Percentiles rank a stretch among this genome's conserved stretches.
Evolutionary conservation across 2,797 vertebrate genomes (phyloP).

Genomic region (Tolypeutes matacus): DNA sequence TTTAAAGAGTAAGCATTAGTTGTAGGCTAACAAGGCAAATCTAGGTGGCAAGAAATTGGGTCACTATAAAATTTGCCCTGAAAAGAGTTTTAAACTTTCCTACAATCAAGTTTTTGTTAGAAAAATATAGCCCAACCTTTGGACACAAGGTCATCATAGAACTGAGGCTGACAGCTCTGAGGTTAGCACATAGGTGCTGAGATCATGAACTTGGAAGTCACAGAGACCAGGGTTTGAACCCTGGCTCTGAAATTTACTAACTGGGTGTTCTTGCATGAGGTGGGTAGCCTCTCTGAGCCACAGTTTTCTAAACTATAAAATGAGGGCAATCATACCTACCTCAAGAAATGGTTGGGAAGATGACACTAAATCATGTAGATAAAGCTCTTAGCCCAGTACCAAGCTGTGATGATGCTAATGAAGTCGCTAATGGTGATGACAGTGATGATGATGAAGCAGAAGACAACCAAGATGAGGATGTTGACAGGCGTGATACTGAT

Average conservation of each 20-base stretch:
- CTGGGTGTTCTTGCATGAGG: not conserved
- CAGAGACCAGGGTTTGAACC: not conserved
- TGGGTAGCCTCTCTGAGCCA: not conserved
- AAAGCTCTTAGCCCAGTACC: not conserved
- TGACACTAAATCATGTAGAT: not conserved
- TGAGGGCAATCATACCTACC: not conserved
- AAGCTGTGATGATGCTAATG: not conserved
- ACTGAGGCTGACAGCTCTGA: not conserved
- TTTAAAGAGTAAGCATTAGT: not conserved
- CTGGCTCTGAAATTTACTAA: not conserved
- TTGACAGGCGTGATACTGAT: not conserved
- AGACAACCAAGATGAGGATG: not conserved
- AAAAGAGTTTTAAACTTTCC: slow-evolving; percentile 46
- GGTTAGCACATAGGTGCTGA: not conserved
- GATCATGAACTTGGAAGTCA: not conserved
- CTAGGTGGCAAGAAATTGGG: slow-evolving; percentile 42
- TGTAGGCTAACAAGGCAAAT: not conserved
- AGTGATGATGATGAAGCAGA: not conserved
- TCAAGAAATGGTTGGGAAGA: slow-evolving; percentile 1
- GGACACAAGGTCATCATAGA: not conserved
- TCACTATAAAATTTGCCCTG: slow-evolving; percentile 36
- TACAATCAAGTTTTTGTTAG: not conserved
- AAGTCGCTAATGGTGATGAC: rapidly evolving
- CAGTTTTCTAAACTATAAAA: not conserved
- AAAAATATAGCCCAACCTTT: slow-evolving; percentile 15